Percentiles rank a stretch among this genome's conserved stretches.
phyloP scores from a whole-genome alignment of 2,888 invertebrate genomes.

The Margaritifera margaritifera region DNA sequence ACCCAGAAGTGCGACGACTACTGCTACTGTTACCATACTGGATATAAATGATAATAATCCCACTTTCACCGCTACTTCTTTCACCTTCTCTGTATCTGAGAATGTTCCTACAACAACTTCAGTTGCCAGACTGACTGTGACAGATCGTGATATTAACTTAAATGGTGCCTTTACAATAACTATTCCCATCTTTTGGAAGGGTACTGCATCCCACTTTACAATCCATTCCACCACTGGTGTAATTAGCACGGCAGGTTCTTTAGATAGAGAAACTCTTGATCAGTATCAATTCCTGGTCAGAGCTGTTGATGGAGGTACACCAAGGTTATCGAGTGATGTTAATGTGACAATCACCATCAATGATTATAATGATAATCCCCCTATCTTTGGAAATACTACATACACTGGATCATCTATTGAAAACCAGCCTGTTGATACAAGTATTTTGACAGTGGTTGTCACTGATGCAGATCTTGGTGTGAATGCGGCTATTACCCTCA shows the following conservation, averaged over 20 bases:
- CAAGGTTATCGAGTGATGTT: conserved; percentile 38
- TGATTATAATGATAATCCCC: conserved; percentile 63
- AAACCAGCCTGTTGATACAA: conserved; percentile 43
- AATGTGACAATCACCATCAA: conserved; percentile 52
- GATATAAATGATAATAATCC: conserved; percentile 62
- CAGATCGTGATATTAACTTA: conserved; percentile 51
- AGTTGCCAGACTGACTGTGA: conserved; percentile 47
- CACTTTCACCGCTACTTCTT: conserved; percentile 41
- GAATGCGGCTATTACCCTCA: conserved; percentile 49
- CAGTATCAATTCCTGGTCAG: conserved; percentile 42
- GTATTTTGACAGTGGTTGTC: conserved; percentile 45
- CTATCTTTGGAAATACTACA: conserved; percentile 40
- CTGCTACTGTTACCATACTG: conserved; percentile 47
- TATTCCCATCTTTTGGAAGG: conserved; percentile 37
- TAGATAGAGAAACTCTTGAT: conserved; percentile 50
- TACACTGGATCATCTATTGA: conserved; percentile 49
- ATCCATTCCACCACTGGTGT: conserved; percentile 39
- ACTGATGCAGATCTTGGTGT: conserved; percentile 52
- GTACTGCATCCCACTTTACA: conserved; percentile 40
- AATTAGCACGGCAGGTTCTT: conserved; percentile 30
- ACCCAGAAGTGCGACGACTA: conserved; percentile 30
- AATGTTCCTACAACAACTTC: conserved; percentile 41
- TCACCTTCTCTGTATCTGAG: conserved; percentile 51
- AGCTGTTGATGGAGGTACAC: conserved; percentile 52
- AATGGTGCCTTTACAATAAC: conserved; percentile 45